Evolutionary conservation across 2,888 invertebrate genomes (phyloP).

Genomic region (Ectemnius cavifrons): DNA sequence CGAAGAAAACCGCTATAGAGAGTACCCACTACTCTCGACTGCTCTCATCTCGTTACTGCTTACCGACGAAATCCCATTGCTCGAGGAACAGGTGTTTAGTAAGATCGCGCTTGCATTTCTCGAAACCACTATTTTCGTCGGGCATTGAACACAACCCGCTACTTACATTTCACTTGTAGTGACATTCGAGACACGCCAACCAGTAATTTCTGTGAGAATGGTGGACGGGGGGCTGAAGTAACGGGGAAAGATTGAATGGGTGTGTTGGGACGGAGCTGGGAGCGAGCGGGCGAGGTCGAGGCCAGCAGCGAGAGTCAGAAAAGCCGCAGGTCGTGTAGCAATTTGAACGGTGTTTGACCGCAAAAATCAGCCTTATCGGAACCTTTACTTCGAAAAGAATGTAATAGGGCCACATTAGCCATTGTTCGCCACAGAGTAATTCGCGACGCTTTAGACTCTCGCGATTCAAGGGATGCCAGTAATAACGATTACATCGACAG

Average conservation of each 20-base stretch:
- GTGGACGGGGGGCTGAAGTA: not conserved
- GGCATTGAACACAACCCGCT: not conserved
- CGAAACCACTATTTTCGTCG: not conserved
- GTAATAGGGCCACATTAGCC: slow-evolving; percentile 61
- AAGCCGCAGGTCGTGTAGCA: slow-evolving; percentile 69
- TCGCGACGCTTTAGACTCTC: slow-evolving; percentile 49
- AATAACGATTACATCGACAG: slow-evolving; percentile 55
- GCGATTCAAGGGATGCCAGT: slow-evolving; percentile 57
- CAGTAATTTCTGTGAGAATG: no score
- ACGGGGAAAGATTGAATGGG: not conserved
- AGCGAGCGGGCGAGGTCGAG: no score
- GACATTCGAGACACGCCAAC: no score
- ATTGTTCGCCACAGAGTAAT: slow-evolving; percentile 57
- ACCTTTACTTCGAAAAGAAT: slow-evolving; percentile 34
- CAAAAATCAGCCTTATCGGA: slow-evolving; percentile 73
- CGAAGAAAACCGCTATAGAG: slow-evolving; percentile 43
- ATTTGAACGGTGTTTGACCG: slow-evolving; percentile 72
- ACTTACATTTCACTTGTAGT: no score
- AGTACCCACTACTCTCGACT: slow-evolving; percentile 50
- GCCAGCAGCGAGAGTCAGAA: slow-evolving; percentile 23
- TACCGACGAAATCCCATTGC: slow-evolving; percentile 12
- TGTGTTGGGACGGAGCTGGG: no score
- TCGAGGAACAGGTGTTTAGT: not conserved
- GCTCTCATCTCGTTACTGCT: slow-evolving; percentile 56
- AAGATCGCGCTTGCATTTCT: no score